A percentile compares a stretch with the other conserved stretches of the same genome.
These are phyloP conservation scores for Chionodraco myersi DNA, from an alignment of 2,113 vertebrate species.

Conservation along the genomic window DNA sequence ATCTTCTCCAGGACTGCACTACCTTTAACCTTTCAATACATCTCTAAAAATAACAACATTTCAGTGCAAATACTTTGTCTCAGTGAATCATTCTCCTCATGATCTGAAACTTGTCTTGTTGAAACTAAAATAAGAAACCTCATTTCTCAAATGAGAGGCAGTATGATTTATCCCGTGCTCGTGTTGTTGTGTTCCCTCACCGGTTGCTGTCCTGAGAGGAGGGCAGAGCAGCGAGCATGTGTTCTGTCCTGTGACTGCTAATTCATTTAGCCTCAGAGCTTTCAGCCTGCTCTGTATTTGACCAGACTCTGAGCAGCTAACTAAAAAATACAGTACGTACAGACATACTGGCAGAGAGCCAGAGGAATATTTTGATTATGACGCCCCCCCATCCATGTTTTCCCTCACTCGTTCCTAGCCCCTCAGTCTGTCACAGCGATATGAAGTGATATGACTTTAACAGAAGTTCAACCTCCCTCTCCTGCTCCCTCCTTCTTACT, in stretches of 20 bases:
- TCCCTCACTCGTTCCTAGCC: not conserved
- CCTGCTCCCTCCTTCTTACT: slow-evolving; percentile 5
- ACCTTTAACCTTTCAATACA: not conserved
- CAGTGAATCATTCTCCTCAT: not conserved
- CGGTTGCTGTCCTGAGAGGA: slow-evolving; percentile 14
- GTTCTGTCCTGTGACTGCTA: slow-evolving; percentile 75
- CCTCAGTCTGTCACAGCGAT: not conserved
- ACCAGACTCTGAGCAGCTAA: slow-evolving; percentile 37
- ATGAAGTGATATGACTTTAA: slow-evolving; percentile 24
- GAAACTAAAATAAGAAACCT: not conserved
- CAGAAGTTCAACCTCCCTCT: not conserved
- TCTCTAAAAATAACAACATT: not conserved
- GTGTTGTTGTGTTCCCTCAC: slow-evolving; percentile 20
- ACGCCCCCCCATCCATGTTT: slow-evolving; percentile 22
- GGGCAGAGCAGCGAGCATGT: slow-evolving; percentile 43
- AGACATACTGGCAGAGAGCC: slow-evolving; percentile 1
- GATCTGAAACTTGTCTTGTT: not conserved
- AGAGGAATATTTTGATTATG: not conserved
- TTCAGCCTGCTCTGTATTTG: slow-evolving; percentile 23
- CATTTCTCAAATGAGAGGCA: slow-evolving; percentile 7
- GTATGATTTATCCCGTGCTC: slow-evolving; percentile 32
- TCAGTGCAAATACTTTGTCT: not conserved
- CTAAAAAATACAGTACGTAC: slow-evolving; percentile 27
- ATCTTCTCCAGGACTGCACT: not conserved
- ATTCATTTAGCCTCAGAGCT: slow-evolving; percentile 66